Conservation (phyloP, 2,797 vertebrate species). For the Tympanoctomys barrerae region DNA sequence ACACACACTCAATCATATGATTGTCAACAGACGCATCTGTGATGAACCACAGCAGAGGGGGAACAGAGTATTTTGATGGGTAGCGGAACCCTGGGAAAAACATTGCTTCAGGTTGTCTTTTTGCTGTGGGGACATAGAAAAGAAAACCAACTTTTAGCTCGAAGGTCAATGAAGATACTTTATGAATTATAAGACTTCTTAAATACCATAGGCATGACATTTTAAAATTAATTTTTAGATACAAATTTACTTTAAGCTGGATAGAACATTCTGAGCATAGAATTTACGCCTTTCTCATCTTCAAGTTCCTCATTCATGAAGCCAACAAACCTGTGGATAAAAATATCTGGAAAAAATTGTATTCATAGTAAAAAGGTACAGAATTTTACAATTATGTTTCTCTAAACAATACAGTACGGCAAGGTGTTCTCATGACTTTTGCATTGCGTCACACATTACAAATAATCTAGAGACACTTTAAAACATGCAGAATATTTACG, state of each 20-base stretch:
- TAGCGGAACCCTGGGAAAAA: not conserved
- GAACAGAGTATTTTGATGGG: not conserved
- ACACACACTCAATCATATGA: not conserved
- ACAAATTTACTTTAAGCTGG: not conserved
- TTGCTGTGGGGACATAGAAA: not conserved
- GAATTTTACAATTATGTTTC: not conserved
- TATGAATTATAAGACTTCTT: slow-evolving; percentile 16
- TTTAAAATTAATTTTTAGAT: slow-evolving; percentile 28
- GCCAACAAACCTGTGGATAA: too few relatives aligned
- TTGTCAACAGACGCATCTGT: not conserved
- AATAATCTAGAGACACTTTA: not conserved
- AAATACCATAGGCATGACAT: not conserved
- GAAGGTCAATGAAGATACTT: not conserved
- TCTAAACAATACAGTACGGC: not conserved
- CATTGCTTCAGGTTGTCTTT: not conserved
- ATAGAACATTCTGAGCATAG: not conserved
- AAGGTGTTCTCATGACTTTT: not conserved
- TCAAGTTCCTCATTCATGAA: not conserved
- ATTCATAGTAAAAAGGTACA: not conserved
- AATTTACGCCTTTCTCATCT: not conserved
- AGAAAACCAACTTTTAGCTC: not conserved
- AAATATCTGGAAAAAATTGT: not conserved
- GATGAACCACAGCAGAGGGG: not conserved
- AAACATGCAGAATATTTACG: not conserved
- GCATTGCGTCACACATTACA: not conserved